phyloP scores from a whole-genome alignment of 2,888 invertebrate genomes.

The Eupithecia tripunctaria region DNA sequence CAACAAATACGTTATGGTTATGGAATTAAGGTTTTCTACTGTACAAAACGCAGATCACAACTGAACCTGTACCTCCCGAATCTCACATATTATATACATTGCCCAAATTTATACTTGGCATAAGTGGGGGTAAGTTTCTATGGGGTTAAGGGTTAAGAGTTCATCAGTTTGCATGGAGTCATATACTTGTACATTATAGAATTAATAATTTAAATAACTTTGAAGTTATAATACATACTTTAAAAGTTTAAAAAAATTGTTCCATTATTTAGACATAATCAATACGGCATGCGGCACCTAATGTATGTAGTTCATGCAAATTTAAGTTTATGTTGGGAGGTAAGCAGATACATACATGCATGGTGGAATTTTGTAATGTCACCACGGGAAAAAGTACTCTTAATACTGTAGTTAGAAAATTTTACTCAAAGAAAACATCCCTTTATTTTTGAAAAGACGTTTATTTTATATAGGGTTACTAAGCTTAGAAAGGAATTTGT shows the following conservation, averaged over 20 bases:
- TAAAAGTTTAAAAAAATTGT: not conserved
- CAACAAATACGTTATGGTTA: not conserved
- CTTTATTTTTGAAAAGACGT: no score
- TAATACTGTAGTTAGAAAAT: no score
- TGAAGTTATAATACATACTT: not conserved
- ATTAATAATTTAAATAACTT: slow-evolving; percentile 1
- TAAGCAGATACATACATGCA: not conserved
- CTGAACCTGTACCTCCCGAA: not conserved
- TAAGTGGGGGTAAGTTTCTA: not conserved
- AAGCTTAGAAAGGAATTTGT: no score
- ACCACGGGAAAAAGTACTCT: no score
- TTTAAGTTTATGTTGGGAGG: not conserved
- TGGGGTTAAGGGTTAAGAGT: not conserved
- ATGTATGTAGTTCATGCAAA: not conserved
- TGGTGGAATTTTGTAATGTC: no score
- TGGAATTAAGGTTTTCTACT: not conserved
- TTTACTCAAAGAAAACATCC: no score
- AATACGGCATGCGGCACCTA: no score
- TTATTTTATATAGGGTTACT: no score
- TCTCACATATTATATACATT: not conserved
- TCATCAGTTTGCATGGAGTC: not conserved
- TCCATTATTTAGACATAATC: not conserved
- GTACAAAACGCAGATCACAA: not conserved
- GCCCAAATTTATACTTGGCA: not conserved
- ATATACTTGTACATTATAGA: not conserved